Conservation (phyloP, 2,797 vertebrate species). For the Syndactyla subalaris region DNA sequence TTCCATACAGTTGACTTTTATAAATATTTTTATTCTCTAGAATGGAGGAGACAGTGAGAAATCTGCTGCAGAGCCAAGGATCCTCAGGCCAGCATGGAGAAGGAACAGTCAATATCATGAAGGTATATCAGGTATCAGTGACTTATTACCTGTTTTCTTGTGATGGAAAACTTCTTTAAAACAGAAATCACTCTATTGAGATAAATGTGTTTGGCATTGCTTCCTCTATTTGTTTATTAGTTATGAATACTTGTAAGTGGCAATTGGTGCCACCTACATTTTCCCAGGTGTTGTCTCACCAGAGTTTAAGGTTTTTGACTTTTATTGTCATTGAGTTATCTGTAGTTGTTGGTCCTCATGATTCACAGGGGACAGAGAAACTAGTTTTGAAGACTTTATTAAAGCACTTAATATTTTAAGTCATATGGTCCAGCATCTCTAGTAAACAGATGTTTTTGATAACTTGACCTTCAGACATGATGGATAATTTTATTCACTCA, state of each 20-base stretch:
- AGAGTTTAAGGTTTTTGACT: neutral
- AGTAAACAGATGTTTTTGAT: neutral
- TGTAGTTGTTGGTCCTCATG: neutral
- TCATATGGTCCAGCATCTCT: neutral
- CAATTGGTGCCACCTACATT: neutral
- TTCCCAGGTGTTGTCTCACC: neutral
- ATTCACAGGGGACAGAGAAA: neutral
- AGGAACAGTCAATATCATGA: conserved; percentile 85
- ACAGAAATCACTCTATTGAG: neutral
- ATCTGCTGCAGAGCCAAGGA: conserved; percentile 86
- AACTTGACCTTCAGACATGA: neutral
- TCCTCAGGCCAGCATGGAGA: conserved; percentile 81
- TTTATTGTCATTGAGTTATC: neutral
- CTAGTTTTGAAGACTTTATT: neutral
- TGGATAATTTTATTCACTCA: neutral
- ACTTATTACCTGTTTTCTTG: neutral
- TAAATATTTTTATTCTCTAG: conserved; percentile 74
- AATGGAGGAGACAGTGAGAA: conserved; percentile 93
- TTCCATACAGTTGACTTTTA: conserved; percentile 20
- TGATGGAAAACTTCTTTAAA: neutral
- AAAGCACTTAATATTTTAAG: neutral
- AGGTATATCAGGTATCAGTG: conserved; percentile 84
- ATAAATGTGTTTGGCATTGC: neutral
- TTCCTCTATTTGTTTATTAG: neutral
- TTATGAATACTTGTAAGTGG: neutral